These are phyloP conservation scores for Timema cristinae DNA, from an alignment of 2,888 invertebrate species.

Conservation along the genomic window DNA sequence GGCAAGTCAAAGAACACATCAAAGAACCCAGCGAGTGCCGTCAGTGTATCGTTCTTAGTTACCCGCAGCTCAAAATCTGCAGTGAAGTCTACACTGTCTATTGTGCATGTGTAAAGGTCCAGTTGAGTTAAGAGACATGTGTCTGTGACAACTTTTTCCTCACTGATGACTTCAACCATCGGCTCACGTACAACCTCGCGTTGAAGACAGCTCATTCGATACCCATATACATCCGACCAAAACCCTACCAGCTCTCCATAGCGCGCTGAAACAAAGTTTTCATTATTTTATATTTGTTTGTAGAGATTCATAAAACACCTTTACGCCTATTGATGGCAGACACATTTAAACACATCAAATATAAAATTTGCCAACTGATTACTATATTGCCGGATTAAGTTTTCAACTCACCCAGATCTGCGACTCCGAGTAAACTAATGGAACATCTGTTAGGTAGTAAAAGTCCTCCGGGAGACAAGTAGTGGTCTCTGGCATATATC, in stretches of 20 bases:
- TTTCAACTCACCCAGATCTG: conserved; percentile 56
- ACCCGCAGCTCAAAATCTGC: conserved; percentile 65
- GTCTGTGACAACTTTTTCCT: conserved; percentile 62
- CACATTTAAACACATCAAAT: too few species aligned
- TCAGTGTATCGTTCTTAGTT: conserved; percentile 62
- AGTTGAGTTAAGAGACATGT: conserved; percentile 63
- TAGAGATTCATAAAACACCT: too few species aligned
- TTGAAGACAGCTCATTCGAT: conserved; percentile 89
- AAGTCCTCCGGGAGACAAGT: conserved; percentile 68
- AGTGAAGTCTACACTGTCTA: conserved; percentile 67
- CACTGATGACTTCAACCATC: conserved; percentile 61
- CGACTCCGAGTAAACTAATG: conserved; percentile 74
- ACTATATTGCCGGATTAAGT: background rate
- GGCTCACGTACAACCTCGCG: conserved; percentile 77
- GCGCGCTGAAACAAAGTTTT: conserved; percentile 49
- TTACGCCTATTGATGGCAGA: too few species aligned
- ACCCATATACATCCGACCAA: conserved; percentile 93
- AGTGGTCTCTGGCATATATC: conserved; percentile 80
- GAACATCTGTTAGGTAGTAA: conserved; percentile 82
- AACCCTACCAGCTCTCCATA: conserved; percentile 72
- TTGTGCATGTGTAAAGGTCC: conserved; percentile 70
- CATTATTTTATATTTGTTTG: too few species aligned
- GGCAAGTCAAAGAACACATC: conserved; percentile 79
- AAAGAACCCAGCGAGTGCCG: conserved; percentile 86
- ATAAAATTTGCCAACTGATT: background rate